Evolutionary conservation across 2,888 invertebrate species (phyloP).

Genomic region (Eupeodes latifasciatus): DNA sequence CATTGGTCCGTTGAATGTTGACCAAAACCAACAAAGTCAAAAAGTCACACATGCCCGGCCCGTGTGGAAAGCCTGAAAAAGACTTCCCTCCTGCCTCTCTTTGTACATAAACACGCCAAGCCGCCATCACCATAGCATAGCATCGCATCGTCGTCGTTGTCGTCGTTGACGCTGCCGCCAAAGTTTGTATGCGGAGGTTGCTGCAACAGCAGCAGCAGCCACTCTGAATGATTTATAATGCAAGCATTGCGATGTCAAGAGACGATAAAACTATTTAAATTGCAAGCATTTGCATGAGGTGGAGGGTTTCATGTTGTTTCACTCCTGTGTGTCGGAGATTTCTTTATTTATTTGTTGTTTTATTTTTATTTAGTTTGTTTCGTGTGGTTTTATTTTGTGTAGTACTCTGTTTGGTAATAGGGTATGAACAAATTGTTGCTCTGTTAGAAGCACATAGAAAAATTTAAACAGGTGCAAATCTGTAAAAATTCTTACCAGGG

Average conservation of each 20-base stretch:
- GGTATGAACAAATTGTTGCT: neutral
- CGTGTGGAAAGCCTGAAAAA: conserved; percentile 45
- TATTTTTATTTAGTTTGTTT: neutral
- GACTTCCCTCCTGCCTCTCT: neutral
- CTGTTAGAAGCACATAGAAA: too few species aligned
- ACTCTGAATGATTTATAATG: conserved; percentile 76
- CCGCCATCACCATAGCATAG: neutral
- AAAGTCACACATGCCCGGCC: conserved; percentile 73
- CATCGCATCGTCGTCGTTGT: neutral
- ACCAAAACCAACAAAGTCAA: conserved; percentile 69
- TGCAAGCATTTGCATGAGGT: conserved; percentile 75
- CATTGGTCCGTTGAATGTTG: conserved; percentile 53
- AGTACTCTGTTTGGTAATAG: conserved; percentile 12
- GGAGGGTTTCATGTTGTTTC: conserved; percentile 60
- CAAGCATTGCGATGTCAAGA: conserved; percentile 76
- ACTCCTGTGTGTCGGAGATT: conserved; percentile 58
- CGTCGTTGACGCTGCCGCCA: neutral
- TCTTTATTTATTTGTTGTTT: conserved; percentile 34
- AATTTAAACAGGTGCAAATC: neutral
- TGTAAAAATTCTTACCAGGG: neutral
- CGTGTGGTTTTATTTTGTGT: neutral
- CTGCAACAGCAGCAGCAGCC: conserved; percentile 68
- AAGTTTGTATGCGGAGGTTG: conserved; percentile 52
- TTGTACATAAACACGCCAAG: conserved; percentile 22
- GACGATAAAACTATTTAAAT: conserved; percentile 77